Conservation (phyloP, 2,888 invertebrate genomes). For the Acanthosoma haemorrhoidale region DNA sequence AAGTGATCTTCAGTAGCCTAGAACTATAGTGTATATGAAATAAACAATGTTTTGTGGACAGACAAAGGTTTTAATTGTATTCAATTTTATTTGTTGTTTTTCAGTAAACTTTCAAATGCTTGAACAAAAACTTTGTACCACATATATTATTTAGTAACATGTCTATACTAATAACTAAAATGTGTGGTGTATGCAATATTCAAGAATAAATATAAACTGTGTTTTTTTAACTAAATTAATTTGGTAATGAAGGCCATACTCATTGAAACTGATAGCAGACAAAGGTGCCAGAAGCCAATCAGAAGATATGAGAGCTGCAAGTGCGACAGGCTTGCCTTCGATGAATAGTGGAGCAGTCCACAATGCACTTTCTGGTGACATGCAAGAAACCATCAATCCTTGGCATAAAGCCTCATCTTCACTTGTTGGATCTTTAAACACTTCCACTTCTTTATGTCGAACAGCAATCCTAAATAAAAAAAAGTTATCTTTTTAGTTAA, state of each 20-base stretch:
- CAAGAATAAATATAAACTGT: no score
- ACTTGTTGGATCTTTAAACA: not conserved
- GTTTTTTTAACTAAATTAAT: no score
- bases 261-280: not conserved
- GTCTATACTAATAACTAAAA: no score
- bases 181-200: no score
- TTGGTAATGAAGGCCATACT: not conserved
- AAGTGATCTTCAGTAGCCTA: no score
- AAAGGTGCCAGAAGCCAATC: constrained; percentile 57
- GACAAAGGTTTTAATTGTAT: no score
- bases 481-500: not conserved
- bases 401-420: constrained; percentile 13
- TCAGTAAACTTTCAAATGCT: no score
- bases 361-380: constrained; percentile 17
- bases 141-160: no score
- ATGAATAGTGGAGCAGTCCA: constrained; percentile 13
- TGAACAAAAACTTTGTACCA: no score
- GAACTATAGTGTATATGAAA: no score
- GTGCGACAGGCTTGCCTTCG: constrained; percentile 55
- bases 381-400: constrained; percentile 32
- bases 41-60: no score
- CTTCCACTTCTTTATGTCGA: not conserved
- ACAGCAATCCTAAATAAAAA: not conserved
- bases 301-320: constrained; percentile 60
- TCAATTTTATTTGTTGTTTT: no score